A percentile compares a stretch with the other conserved stretches of the same genome.
Evolutionary conservation across 2,888 invertebrate species (phyloP).

Genomic region (Rotaria sp.): DNA sequence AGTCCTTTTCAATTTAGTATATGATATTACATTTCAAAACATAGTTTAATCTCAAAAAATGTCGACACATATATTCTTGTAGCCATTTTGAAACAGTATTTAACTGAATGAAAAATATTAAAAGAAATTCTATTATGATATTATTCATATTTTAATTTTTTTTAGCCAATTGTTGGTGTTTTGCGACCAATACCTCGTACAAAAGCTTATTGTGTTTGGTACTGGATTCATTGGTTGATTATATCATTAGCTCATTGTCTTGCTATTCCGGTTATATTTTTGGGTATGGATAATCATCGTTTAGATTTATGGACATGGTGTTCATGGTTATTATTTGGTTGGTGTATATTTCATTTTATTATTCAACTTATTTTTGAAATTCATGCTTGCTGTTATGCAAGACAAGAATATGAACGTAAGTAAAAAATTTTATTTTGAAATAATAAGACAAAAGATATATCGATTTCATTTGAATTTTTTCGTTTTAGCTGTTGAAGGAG

Average conservation of each 20-base stretch:
- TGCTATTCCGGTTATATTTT: constrained; percentile 74
- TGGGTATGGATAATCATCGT: constrained; percentile 76
- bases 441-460: background rate
- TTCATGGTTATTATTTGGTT: constrained; percentile 78
- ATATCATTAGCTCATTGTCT: constrained; percentile 38
- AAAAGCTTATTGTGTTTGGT: constrained; percentile 31
- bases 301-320: constrained; percentile 78
- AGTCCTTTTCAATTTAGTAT: no score
- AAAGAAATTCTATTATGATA: no score
- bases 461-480: background rate
- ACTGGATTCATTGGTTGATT: constrained; percentile 40
- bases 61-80: no score
- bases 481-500: background rate
- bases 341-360: constrained; percentile 78
- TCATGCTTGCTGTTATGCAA: constrained; percentile 49
- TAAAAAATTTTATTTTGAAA: background rate
- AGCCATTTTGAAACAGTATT: no score
- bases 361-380: constrained; percentile 68
- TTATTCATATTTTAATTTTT: background rate
- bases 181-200: constrained; percentile 30
- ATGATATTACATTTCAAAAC: no score
- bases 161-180: constrained; percentile 34
- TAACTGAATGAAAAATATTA: no score
- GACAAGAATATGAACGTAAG: constrained; percentile 36
- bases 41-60: no score